These are phyloP conservation scores for Trichacis sp. DNA, from an alignment of 2,888 invertebrate genomes.

Conservation along the genomic window DNA sequence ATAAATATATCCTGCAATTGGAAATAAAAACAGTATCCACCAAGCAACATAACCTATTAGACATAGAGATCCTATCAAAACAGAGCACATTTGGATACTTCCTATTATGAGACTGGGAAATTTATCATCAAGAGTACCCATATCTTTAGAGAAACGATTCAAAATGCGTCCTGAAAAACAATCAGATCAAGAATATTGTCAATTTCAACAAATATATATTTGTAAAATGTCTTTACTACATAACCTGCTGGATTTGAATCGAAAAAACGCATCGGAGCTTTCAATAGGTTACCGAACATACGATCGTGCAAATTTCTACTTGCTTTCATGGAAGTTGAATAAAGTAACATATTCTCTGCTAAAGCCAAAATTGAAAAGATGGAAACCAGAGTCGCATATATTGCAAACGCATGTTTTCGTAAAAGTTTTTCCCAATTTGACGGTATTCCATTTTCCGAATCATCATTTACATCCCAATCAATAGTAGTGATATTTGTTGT, in stretches of 20 bases:
- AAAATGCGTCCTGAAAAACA: no score
- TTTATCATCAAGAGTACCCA: slow-evolving; percentile 76
- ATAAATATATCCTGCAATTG: slow-evolving; percentile 74
- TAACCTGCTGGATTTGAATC: slow-evolving; percentile 85
- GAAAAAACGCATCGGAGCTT: slow-evolving; percentile 87
- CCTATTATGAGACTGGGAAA: no score
- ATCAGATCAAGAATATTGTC: no score
- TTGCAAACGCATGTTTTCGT: slow-evolving; percentile 52
- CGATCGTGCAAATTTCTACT: slow-evolving; percentile 81
- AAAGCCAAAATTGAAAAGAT: slow-evolving; percentile 75
- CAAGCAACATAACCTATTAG: slow-evolving; percentile 73
- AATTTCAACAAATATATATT: no score
- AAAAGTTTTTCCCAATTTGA: no score
- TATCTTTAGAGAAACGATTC: slow-evolving; percentile 84
- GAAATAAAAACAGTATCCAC: slow-evolving; percentile 76
- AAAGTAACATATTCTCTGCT: slow-evolving; percentile 78
- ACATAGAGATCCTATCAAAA: slow-evolving; percentile 68
- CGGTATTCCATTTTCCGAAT: no score
- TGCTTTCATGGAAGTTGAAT: slow-evolving; percentile 80
- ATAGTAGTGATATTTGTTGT: neutral
- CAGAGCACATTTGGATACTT: slow-evolving; percentile 70
- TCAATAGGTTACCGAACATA: slow-evolving; percentile 86
- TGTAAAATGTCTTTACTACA: no score
- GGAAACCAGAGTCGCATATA: slow-evolving; percentile 74
- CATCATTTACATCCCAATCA: no score